A percentile compares a stretch with the other conserved stretches of the same genome.
phyloP scores from a whole-genome alignment of 2,888 invertebrate species.

The Ophion costatus region DNA sequence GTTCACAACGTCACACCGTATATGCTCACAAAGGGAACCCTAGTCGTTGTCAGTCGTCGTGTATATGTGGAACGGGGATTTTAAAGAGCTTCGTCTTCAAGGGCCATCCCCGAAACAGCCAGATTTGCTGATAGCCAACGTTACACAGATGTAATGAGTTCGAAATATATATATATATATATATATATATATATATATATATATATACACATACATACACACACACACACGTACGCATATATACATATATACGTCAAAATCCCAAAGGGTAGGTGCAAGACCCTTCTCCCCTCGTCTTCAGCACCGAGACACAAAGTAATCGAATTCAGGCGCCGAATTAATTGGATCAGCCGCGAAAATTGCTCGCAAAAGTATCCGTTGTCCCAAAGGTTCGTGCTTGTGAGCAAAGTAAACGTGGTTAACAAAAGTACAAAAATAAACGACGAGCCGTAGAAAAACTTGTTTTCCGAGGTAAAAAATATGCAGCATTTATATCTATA shows the following conservation, averaged over 20 bases:
- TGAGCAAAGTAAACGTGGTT: not conserved
- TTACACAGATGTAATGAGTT: not conserved
- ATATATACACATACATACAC: too few relatives aligned
- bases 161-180: too few relatives aligned
- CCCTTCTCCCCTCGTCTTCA: slow-evolving; percentile 32
- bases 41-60: too few relatives aligned
- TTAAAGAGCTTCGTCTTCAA: too few relatives aligned
- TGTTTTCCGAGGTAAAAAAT: not conserved
- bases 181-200: too few relatives aligned
- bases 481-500: not conserved
- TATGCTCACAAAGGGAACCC: too few relatives aligned
- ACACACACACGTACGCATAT: not conserved
- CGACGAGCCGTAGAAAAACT: not conserved
- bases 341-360: slow-evolving; percentile 54
- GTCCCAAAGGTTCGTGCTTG: not conserved
- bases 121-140: too few relatives aligned
- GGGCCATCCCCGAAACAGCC: not conserved
- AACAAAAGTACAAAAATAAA: not conserved
- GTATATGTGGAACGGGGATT: too few relatives aligned
- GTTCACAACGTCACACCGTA: too few relatives aligned
- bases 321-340: slow-evolving; percentile 51
- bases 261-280: slow-evolving; percentile 36
- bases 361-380: slow-evolving; percentile 41
- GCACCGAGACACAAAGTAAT: slow-evolving; percentile 49
- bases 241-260: slow-evolving; percentile 23